Base-by-base conservation (phyloP, 2,113 vertebrate genomes). In the Pygoscelis adeliae region DNA sequence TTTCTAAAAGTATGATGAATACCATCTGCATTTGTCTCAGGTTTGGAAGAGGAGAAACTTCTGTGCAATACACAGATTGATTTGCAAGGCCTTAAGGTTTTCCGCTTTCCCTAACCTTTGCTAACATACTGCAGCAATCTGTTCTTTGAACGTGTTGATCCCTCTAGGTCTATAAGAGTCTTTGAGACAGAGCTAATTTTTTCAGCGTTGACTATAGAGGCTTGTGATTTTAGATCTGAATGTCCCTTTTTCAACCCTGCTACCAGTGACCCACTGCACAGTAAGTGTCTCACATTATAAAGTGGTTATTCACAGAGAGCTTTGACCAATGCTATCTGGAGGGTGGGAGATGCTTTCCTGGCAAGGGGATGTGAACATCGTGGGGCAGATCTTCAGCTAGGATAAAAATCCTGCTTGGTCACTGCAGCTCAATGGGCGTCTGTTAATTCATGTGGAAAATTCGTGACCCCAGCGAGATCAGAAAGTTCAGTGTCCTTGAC, bases 191-290 rank as follows among this genome's bases (percentile, higher is more conserved):
- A 95, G 92, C 47, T 83, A 1, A 53, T 87, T 93, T 94, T 89
- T 94, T 13, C 90, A 56, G 79, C 3, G 0, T 83, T 52, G 93
- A 58, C 90, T 94, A 26, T 36, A 90, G 94, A 66, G 63, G 89
- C 84, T 93, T 93, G 47, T 94, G 88, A 81, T 52, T 89, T 77
- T 84, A 93, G 90, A 87, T 62, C 79, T 86, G 87, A 97, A 94
- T 97, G 96, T 96, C 96, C 95, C 63, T 81, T 96, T 92, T 67
- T 96, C 94, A 94, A 94, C 83, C 69, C 92, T 86, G 95, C 92
- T 87, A 85, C 90, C 88, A 92, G 76, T 97, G 97, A 97, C 96
- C 97, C 72, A 63, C 70, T 76, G 96, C 94, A 55, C 63, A 89
- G 74, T 58, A 47, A 93, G 82, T 84, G 86, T 95, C 95, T 88